Conservation (phyloP, 1,140 invertebrate species). For the Vanessa tameamea region DNA sequence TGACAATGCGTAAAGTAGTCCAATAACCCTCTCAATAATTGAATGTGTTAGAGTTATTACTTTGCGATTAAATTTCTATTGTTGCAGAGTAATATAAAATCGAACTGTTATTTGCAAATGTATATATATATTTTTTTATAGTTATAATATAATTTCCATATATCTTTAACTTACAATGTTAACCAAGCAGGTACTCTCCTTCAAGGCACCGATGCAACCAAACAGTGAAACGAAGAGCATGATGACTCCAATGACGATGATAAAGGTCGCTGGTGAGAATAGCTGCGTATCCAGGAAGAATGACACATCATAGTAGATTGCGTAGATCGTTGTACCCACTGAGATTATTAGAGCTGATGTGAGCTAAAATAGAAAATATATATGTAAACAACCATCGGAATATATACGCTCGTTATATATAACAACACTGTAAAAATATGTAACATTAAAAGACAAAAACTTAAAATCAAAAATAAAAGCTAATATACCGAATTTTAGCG, state of each 20-base stretch:
- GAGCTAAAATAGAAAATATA: conserved; percentile 79
- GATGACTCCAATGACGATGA: conserved; percentile 88
- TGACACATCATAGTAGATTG: conserved; percentile 87
- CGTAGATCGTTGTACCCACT: conserved; percentile 88
- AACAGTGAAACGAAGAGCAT: conserved; percentile 90
- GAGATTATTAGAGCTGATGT: conserved; percentile 88
- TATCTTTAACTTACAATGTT: conserved; percentile 84
- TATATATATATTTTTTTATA: too few relatives aligned
- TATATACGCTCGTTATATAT: background rate
- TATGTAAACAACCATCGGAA: background rate
- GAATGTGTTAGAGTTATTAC: too few relatives aligned
- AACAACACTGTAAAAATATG: too few relatives aligned
- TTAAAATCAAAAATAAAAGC: too few relatives aligned
- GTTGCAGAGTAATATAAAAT: too few relatives aligned
- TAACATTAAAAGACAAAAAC: too few relatives aligned
- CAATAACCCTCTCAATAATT: too few relatives aligned
- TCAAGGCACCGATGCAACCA: conserved; percentile 90
- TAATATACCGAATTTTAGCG: too few relatives aligned
- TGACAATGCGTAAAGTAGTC: too few relatives aligned
- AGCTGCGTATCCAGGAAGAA: conserved; percentile 85
- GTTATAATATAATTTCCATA: too few relatives aligned
- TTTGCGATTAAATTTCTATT: too few relatives aligned
- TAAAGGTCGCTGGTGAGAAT: conserved; percentile 86
- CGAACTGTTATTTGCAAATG: too few relatives aligned
- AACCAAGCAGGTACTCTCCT: conserved; percentile 91